phyloP scores from a whole-genome alignment of 2,888 invertebrate genomes.

The Aphidius colemani region DNA sequence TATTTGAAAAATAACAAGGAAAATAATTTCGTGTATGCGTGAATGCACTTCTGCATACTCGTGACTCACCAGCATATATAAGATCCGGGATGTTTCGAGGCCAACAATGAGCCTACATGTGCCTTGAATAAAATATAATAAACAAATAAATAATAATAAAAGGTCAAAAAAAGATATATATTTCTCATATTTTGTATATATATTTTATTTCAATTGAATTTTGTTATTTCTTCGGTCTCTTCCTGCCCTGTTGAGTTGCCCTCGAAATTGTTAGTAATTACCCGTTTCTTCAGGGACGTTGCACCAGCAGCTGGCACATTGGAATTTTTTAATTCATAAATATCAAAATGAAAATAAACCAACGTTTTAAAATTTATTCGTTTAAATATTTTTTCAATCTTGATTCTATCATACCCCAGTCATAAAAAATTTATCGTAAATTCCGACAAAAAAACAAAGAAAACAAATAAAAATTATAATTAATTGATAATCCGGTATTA shows the following conservation, averaged over 20 bases:
- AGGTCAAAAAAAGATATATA: not conserved
- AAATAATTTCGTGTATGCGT: conserved; percentile 9
- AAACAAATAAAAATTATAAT: too few relatives aligned
- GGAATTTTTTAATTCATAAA: conserved; percentile 31
- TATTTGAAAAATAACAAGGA: not conserved
- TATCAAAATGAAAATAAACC: conserved; percentile 1
- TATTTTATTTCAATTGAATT: conserved; percentile 1
- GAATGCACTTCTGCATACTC: not conserved
- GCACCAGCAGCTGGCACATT: conserved; percentile 31
- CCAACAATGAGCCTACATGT: conserved; percentile 29
- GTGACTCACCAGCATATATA: conserved; percentile 28
- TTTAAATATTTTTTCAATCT: too few relatives aligned
- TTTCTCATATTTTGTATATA: not conserved
- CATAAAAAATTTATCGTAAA: too few relatives aligned
- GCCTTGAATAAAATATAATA: not conserved
- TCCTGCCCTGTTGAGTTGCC: not conserved
- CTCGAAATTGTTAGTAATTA: conserved; percentile 36
- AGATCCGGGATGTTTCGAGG: conserved; percentile 30
- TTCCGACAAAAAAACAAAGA: too few relatives aligned
- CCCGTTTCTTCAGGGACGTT: conserved; percentile 32
- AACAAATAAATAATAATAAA: conserved; percentile 16
- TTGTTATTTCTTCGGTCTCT: conserved; percentile 1
- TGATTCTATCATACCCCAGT: too few relatives aligned
- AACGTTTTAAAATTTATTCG: too few relatives aligned
- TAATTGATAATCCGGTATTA: too few relatives aligned